These are phyloP conservation scores for Aspidapion aeneum DNA, from an alignment of 2,888 invertebrate species.

Conservation along the genomic window DNA sequence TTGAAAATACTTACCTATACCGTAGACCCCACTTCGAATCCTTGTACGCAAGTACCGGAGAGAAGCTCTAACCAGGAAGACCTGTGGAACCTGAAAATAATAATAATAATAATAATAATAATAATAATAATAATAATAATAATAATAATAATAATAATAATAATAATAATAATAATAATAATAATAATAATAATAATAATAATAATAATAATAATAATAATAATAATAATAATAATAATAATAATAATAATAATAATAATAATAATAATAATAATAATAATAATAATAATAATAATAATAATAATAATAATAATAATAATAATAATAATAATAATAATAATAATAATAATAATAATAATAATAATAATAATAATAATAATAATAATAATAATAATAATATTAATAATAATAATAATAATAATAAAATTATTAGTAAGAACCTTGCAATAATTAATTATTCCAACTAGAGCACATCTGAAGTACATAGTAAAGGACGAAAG, in stretches of 20 bases:
- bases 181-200: background rate
- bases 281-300: background rate
- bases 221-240: background rate
- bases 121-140: background rate
- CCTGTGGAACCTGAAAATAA: too few relatives aligned
- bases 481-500: too few relatives aligned
- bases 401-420: background rate
- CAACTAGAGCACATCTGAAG: too few relatives aligned
- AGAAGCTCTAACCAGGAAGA: too few relatives aligned
- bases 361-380: background rate
- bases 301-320: background rate
- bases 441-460: too few relatives aligned
- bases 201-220: background rate
- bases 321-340: background rate
- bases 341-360: background rate
- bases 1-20: too few relatives aligned
- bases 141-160: background rate
- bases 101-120: background rate
- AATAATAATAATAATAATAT: background rate
- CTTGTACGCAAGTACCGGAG: too few relatives aligned
- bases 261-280: background rate
- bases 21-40: too few relatives aligned
- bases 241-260: background rate
- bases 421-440: background rate
- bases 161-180: background rate